Evolutionary conservation across 2,888 invertebrate species (phyloP), one percentile per base, ranked within the genome.

Genomic region (Uropetala carovei): DNA sequence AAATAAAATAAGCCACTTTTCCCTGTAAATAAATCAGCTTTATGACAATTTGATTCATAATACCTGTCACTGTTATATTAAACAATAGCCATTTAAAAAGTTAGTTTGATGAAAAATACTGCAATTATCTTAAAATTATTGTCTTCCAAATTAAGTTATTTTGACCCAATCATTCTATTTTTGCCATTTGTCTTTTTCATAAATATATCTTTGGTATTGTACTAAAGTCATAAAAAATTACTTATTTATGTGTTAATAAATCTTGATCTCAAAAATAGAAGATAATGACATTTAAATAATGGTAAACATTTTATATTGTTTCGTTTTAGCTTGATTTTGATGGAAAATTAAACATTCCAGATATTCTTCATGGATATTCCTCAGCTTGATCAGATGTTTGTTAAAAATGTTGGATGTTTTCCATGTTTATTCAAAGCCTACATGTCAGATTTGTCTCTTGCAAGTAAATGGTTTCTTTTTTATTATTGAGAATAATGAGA

Each of bases 241-340:
- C 75, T 22, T 27, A 75, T 75, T 64, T 75, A 75, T 75, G 75
- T 75, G 75, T 75, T 27, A 75, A 75, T 75, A 75, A 75, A 75
- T 75, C n/a, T 27, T 75, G 75, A 75, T 75, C 75, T 75, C 75
- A 75, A 75, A 75, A 68, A 75, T 9, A 75, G n/a, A 75, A 75
- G 75, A 75, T 75, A 75, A 22, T 75, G 75, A 27, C n/a, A 75
- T 75, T 75, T 75, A 75, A 75, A 43, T 43, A 43, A 43, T 43
- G 1, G 5, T 43, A 5, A 11, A 75, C 75, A n/a, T n/a, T 7
- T 22, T 22, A n/a, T 75, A 75, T 75, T 75, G 75, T 75, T 75
- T 75, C n/a, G n/a, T 75, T 75, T 75, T 75, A 75, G 75, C n/a
- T 75, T 75, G 0, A 75, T 75, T 75, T 75, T 75, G 75, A 75